These are phyloP conservation scores for Aproaerema taeniolella DNA, from an alignment of 2,888 invertebrate species.

Conservation along the genomic window DNA sequence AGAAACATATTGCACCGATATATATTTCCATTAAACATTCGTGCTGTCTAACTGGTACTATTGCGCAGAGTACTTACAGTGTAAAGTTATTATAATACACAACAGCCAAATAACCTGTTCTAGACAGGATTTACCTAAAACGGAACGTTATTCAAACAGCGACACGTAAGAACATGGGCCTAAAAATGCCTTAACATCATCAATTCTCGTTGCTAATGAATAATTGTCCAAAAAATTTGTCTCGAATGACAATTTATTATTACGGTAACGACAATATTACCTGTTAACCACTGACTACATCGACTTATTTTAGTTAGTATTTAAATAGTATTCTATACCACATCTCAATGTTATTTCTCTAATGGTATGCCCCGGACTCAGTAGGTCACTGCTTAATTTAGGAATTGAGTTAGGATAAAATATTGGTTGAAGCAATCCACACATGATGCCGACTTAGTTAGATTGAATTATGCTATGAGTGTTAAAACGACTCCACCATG, in stretches of 20 bases:
- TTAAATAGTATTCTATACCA: slow-evolving; percentile 68
- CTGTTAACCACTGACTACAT: slow-evolving; percentile 72
- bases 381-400: too few relatives aligned
- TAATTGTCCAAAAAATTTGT: slow-evolving; percentile 42
- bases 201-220: slow-evolving; percentile 43
- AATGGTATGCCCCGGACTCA: slow-evolving; percentile 40
- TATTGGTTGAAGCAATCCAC: too few relatives aligned
- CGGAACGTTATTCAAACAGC: slow-evolving; percentile 39
- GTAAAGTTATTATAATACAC: slow-evolving; percentile 48
- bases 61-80: slow-evolving; percentile 20
- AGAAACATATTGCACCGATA: slow-evolving; percentile 60
- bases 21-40: slow-evolving; percentile 35
- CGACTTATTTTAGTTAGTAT: slow-evolving; percentile 59
- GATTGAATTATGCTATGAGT: too few relatives aligned
- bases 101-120: slow-evolving; percentile 52
- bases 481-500: too few relatives aligned
- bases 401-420: too few relatives aligned
- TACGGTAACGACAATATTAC: slow-evolving; percentile 70
- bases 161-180: slow-evolving; percentile 33
- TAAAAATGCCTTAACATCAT: slow-evolving; percentile 31
- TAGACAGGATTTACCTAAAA: slow-evolving; percentile 27
- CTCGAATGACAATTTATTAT: slow-evolving; percentile 42
- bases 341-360: slow-evolving; percentile 52
- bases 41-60: slow-evolving; percentile 39
- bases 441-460: too few relatives aligned